A percentile compares a stretch with the other conserved stretches of the same genome.
Evolutionary conservation across 2,888 invertebrate genomes (phyloP).

Genomic region (Drosophila ustulata): DNA sequence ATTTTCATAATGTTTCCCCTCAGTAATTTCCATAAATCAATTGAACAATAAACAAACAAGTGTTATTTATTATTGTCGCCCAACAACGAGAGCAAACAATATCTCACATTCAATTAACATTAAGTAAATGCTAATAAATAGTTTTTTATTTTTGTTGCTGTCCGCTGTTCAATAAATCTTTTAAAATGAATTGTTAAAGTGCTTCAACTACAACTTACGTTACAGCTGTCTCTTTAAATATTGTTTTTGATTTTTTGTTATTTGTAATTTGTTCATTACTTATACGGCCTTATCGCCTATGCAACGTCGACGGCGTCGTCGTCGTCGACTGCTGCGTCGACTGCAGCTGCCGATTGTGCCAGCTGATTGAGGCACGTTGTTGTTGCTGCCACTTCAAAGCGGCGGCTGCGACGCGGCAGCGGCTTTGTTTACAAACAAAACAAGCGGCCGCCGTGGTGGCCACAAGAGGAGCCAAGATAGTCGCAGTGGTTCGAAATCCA

Average conservation of each 20-base stretch:
- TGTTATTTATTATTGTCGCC: slow-evolving; percentile 50
- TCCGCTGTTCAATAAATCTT: slow-evolving; percentile 18
- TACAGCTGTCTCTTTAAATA: slow-evolving; percentile 1
- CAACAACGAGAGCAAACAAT: slow-evolving; percentile 49
- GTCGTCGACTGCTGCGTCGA: slow-evolving; percentile 1
- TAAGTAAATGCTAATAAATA: slow-evolving; percentile 47
- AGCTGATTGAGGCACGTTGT: slow-evolving; percentile 59
- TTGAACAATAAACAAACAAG: slow-evolving; percentile 36
- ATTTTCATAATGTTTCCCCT: slow-evolving; percentile 1
- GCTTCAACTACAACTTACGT: slow-evolving; percentile 17
- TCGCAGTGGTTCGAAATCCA: neutral
- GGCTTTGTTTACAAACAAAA: slow-evolving; percentile 75
- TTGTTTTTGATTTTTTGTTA: neutral
- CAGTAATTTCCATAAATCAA: slow-evolving; percentile 49
- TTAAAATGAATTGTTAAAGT: slow-evolving; percentile 37
- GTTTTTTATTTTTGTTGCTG: slow-evolving; percentile 15
- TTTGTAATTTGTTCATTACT: slow-evolving; percentile 41
- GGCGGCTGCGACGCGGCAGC: slow-evolving; percentile 61
- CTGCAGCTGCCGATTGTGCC: slow-evolving; percentile 58
- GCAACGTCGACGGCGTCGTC: slow-evolving; percentile 14
- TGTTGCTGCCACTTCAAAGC: slow-evolving; percentile 66
- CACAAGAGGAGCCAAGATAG: slow-evolving; percentile 31
- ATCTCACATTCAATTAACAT: slow-evolving; percentile 24
- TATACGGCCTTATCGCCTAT: slow-evolving; percentile 57
- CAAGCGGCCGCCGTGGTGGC: slow-evolving; percentile 43